A percentile compares a stretch with the other conserved stretches of the same genome.
Conservation (phyloP, 1,140 invertebrate genomes). For the Drosophila virilis region DNA sequence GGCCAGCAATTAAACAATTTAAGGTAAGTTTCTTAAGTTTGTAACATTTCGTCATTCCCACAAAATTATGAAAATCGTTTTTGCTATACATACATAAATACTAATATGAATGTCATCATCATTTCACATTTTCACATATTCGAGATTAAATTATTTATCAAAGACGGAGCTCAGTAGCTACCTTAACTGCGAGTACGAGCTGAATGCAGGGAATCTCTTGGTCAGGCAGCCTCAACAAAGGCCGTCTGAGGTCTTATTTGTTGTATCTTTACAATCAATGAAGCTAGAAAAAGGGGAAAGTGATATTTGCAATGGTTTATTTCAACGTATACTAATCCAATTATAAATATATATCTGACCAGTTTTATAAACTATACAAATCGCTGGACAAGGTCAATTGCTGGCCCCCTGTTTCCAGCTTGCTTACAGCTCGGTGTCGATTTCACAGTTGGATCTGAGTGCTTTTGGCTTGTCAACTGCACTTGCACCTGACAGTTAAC, state of each 20-base stretch:
- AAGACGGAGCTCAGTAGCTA: no score
- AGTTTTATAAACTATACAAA: neutral
- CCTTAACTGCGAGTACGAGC: no score
- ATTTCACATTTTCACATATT: no score
- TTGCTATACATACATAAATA: no score
- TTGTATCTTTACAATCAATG: neutral
- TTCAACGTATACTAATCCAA: no score
- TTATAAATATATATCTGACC: neutral
- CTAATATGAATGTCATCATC: no score
- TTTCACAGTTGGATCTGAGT: slow-evolving; percentile 23
- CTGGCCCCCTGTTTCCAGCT: neutral
- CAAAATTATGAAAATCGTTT: no score
- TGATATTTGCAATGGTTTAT: neutral
- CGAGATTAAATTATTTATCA: no score
- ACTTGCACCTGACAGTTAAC: slow-evolving; percentile 5
- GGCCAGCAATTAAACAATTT: slow-evolving; percentile 51
- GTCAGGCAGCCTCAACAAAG: no score
- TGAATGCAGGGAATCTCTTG: no score
- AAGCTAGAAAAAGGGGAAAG: neutral
- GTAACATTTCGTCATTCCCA: no score
- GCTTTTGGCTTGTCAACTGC: neutral
- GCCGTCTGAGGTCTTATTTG: no score
- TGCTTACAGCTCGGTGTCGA: slow-evolving; percentile 4
- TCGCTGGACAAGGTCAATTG: slow-evolving; percentile 8
- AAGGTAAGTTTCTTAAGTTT: slow-evolving; percentile 66